These are phyloP conservation scores for Desmodus rotundus DNA, from an alignment of 2,113 vertebrate genomes.

Conservation along the genomic window DNA sequence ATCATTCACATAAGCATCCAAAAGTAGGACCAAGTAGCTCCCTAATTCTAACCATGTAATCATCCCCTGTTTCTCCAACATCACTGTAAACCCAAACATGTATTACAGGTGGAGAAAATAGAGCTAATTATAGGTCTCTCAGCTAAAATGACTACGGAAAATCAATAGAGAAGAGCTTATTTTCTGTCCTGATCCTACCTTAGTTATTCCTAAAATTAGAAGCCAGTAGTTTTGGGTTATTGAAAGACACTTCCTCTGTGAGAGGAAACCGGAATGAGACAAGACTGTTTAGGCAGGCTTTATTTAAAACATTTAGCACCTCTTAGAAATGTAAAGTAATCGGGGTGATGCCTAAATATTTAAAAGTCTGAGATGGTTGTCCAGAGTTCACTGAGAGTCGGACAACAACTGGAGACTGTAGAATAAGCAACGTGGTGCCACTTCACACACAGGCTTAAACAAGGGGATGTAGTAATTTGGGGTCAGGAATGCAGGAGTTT, in stretches of 20 bases:
- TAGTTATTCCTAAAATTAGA: constrained; percentile 69
- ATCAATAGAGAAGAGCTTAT: constrained; percentile 60
- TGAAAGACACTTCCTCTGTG: constrained; percentile 55
- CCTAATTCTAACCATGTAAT: constrained; percentile 8
- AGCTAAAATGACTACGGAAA: constrained; percentile 59
- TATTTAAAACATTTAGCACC: constrained; percentile 58
- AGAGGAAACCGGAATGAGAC: constrained; percentile 55
- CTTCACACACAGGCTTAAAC: background rate
- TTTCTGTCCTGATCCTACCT: constrained; percentile 55
- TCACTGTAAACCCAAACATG: constrained; percentile 40
- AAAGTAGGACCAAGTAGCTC: background rate
- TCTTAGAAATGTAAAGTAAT: constrained; percentile 42
- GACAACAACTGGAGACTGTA: constrained; percentile 4
- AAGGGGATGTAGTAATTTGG: background rate
- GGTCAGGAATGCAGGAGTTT: constrained; percentile 43
- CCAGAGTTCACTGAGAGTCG: background rate
- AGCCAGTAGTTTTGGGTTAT: constrained; percentile 63
- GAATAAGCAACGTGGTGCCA: background rate
- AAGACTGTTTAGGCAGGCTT: constrained; percentile 29
- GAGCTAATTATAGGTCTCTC: constrained; percentile 57
- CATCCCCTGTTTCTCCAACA: constrained; percentile 13
- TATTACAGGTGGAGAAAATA: constrained; percentile 64
- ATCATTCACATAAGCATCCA: background rate
- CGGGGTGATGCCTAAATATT: constrained; percentile 6
- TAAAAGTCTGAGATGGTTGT: constrained; percentile 4